Evolutionary conservation across 2,113 vertebrate genomes (phyloP), one percentile per base, ranked within the genome.

Genomic region (Coryphaenoides rupestris): DNA sequence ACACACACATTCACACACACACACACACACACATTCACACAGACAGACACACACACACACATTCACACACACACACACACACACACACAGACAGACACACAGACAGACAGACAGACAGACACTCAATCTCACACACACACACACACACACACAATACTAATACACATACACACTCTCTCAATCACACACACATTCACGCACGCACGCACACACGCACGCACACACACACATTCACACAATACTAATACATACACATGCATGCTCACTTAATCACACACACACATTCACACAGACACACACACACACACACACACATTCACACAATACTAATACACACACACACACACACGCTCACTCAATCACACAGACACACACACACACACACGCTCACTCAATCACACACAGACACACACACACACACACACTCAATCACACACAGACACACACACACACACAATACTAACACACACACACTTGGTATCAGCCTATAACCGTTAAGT

Each of bases 151-250:
- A 50, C n/a, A n/a, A 49, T 49, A 14, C 4, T 17, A 50, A 2
- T 50, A 50, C 47, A 50, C 47, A 50, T 16, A 61, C 19, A 50
- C 45, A 57, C 74, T 40, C 55, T 22, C 60, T 19, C 28, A 49
- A n/a, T n/a, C 47, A 50, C 47, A 49, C 13, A n/a, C 16, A 17
- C 47, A 50, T 16, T 17, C 47, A 17, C 47, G 5, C 12, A 13
- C 9, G 2, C 2, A 7, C 13, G 13, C 33, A 9, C 47, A 50
- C 47, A 16, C 5, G 5, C 47, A 56, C 23, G 33, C 10, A 53
- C 47, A 24, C 24, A 61, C 52, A 57, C 74, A 50, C 55, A 33
- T 57, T 19, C 23, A 62, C 46, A 62, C 22, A 45, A 52, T 22
- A 58, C 58, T n/a, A n/a, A n/a, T n/a, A 12, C 7, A 4, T n/a